A percentile compares a stretch with the other conserved stretches of the same genome.
These are phyloP conservation scores for Corythoichthys intestinalis DNA, from an alignment of 2,113 vertebrate species.

Conservation along the genomic window DNA sequence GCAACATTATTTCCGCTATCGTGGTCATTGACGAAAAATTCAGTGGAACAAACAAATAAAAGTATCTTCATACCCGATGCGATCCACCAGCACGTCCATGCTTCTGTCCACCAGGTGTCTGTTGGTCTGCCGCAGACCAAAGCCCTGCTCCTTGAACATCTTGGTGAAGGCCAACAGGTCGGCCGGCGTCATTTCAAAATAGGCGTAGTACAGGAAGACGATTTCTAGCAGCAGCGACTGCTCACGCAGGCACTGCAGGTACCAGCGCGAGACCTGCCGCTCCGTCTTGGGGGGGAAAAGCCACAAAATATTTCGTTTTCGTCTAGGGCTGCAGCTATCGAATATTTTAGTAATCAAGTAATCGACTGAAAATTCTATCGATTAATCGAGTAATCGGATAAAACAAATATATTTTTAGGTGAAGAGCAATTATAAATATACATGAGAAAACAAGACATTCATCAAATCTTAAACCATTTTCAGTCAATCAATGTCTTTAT, in stretches of 20 bases:
- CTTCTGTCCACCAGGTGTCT: slow-evolving; percentile 90
- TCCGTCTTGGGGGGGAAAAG: slow-evolving; percentile 76
- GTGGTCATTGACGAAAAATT: no score
- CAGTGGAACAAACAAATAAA: not conserved
- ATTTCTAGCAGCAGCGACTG: slow-evolving; percentile 94
- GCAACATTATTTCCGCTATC: no score
- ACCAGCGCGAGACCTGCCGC: slow-evolving; percentile 92
- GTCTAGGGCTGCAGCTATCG: no score
- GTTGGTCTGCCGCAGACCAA: slow-evolving; percentile 90
- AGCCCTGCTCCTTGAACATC: slow-evolving; percentile 94
- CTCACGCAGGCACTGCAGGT: slow-evolving; percentile 90
- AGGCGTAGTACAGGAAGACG: slow-evolving; percentile 94
- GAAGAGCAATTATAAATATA: no score
- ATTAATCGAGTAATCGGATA: no score
- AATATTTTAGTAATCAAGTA: no score
- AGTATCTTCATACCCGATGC: slow-evolving; percentile 81
- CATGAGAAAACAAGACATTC: no score
- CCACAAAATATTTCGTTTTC: not conserved
- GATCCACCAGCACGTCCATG: slow-evolving; percentile 88
- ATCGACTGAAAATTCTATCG: no score
- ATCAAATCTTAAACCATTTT: no score
- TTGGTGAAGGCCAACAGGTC: slow-evolving; percentile 84
- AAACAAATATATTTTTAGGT: no score
- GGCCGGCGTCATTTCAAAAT: slow-evolving; percentile 88
- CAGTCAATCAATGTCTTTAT: no score